phyloP scores from a whole-genome alignment of 1,140 invertebrate genomes.

The Euschistus heros region DNA sequence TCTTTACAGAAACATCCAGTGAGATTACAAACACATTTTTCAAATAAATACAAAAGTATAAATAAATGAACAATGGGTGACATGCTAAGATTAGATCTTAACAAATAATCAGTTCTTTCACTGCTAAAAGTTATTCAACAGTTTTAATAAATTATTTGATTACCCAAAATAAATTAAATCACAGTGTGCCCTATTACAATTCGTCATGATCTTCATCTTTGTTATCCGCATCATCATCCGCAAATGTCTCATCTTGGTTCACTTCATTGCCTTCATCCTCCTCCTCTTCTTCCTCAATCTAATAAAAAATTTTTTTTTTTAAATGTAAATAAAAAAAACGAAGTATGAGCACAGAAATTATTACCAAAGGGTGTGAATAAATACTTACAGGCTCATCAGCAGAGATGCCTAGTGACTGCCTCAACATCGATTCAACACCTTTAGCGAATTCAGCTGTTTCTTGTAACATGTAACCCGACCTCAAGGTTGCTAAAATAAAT shows the following conservation, averaged over 20 bases:
- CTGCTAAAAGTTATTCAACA: no score
- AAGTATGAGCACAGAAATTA: neutral
- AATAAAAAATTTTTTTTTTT: neutral
- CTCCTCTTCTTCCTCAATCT: slow-evolving; percentile 30
- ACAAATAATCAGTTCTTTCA: no score
- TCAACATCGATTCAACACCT: slow-evolving; percentile 77
- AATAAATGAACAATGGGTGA: no score
- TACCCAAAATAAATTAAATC: slow-evolving; percentile 1
- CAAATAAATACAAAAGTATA: no score
- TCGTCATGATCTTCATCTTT: slow-evolving; percentile 39
- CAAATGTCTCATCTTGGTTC: slow-evolving; percentile 29
- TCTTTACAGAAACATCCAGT: no score
- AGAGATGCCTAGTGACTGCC: slow-evolving; percentile 69
- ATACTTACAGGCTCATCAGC: slow-evolving; percentile 53
- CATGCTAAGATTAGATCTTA: no score
- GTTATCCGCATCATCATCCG: slow-evolving; percentile 33
- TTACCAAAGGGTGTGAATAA: slow-evolving; percentile 19
- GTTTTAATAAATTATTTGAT: neutral
- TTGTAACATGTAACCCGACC: slow-evolving; percentile 79
- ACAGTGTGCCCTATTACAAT: slow-evolving; percentile 31
- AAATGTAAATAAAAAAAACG: no score
- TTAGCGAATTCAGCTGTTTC: slow-evolving; percentile 81
- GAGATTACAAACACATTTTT: no score
- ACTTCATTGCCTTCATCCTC: slow-evolving; percentile 40
- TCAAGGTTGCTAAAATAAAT: slow-evolving; percentile 60